Base-by-base conservation (phyloP, 2,113 vertebrate genomes). In the Eublepharis macularius region DNA sequence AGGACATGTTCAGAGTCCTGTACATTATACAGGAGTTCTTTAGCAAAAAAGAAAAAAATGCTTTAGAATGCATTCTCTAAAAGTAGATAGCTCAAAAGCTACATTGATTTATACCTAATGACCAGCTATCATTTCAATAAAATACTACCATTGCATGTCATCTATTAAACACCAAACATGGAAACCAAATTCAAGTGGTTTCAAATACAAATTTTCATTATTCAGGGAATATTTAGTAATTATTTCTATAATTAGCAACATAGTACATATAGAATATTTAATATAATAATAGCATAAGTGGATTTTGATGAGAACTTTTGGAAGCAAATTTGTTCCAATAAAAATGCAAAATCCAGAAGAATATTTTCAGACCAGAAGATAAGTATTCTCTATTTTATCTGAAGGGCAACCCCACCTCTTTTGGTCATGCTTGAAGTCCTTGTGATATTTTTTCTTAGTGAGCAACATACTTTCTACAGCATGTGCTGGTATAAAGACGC, bases 381-480 rank as follows among this genome's bases (percentile, higher is more conserved):
- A 82, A 0, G 5, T 39, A 2, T 24, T 63, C 72, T 29, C 70
- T 86, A 29, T 24, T 34, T 69, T 19, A 76, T 72, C 66, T 69
- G 83, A 79, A 86, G 74, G 32, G 73, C 12, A 86, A 74, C 3
- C 0, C 1, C 6, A 16, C 74, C 82, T 32, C 14, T 24, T 82
- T 73, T 65, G 85, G 9, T 45, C 78, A n/a, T 7, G 2, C 16
- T 57, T 78, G 1, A 86, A 36, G 60, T 85, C 87, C 17, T n/a
- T 85, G 32, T n/a, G 36, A 32, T 79, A 49, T 88, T 10, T 74
- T 24, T 47, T 60, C 43, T 60, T 32, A 7, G n/a, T 79, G 86
- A 49, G 1, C 49, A 47, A 88, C 87, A 73, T 80, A 51, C 41
- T 54, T 88, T 80, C 57, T 36, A 72, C 70, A 19, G 24, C 76